Evolutionary conservation across 2,113 vertebrate species (phyloP), one percentile per base, ranked within the genome.

Genomic region (Excalfactoria chinensis): DNA sequence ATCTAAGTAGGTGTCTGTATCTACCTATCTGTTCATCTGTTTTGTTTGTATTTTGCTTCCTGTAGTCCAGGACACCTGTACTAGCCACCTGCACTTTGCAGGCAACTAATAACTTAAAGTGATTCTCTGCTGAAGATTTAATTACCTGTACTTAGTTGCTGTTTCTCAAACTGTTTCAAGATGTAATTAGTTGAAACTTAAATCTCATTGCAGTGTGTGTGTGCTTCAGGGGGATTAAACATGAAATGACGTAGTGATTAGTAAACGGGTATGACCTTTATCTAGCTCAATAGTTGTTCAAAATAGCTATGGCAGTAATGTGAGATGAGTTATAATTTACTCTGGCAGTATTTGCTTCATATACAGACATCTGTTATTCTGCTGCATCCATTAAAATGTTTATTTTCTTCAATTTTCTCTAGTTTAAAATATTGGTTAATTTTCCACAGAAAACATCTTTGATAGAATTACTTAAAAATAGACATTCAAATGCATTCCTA

Each of bases 161-260:
- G 40, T 46, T 90, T 69, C 68, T 87, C 44, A 44, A 28, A 53
- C 34, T 53, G 6, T 93, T 93, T 72, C 48, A 51, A 56, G 14
- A 6, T 75, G 22, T 74, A 96, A 95, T 94, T 95, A 77, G n/a
- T 28, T 46, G 17, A 78, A 86, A 86, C 18, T 71, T 80, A 51
- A 90, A 80, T 92, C 49, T 34, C 15, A 19, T 26, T 82, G 17
- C 34, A 73, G 13, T 11, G 13, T 17, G 40, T 35, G 6, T 16
- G 4, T 1, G 34, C 4, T 5, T 4, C 30, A 5, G 3, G 8
- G 28, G 30, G 9, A 34, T 86, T 76, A 2, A 5, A 72, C 35
- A 16, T 48, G 60, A 6, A 76, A 59, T n/a, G 74, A 77, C 28
- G 41, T 34, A 73, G 56, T 41, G 44, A 68, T 89, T 88, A 88